phyloP scores from a whole-genome alignment of 2,113 vertebrate genomes.

The Crocuta crocuta region DNA sequence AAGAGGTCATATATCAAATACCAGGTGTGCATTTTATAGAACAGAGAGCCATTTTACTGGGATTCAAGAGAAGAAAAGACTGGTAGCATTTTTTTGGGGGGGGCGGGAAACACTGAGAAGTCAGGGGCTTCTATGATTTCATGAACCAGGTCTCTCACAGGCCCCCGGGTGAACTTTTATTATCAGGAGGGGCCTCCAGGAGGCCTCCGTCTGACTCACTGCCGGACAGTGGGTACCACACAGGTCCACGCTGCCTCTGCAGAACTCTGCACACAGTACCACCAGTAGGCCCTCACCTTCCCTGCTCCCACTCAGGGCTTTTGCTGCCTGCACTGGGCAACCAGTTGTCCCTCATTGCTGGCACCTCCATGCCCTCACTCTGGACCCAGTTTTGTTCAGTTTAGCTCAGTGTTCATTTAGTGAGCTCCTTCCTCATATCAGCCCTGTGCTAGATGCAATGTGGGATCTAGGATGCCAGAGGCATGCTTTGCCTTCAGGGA shows the following conservation, averaged over 20 bases:
- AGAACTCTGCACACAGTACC: too few species aligned
- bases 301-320: not conserved
- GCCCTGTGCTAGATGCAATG: not conserved
- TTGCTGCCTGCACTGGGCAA: not conserved
- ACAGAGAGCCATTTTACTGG: not conserved
- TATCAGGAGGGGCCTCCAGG: not conserved
- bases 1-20: not conserved
- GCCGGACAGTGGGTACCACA: not conserved
- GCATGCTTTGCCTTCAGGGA: not conserved
- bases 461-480: not conserved
- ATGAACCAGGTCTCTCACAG: not conserved
- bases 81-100: not conserved
- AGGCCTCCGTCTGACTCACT: not conserved
- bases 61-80: not conserved
- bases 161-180: not conserved
- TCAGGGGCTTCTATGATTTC: not conserved
- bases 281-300: not conserved
- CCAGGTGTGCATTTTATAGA: not conserved
- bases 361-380: not conserved
- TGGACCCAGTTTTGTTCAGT: not conserved
- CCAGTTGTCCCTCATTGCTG: not conserved
- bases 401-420: not conserved
- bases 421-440: not conserved
- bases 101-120: not conserved
- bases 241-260: accelerated